Conservation (phyloP, 2,797 vertebrate species). For the Sebastes miniatus region DNA sequence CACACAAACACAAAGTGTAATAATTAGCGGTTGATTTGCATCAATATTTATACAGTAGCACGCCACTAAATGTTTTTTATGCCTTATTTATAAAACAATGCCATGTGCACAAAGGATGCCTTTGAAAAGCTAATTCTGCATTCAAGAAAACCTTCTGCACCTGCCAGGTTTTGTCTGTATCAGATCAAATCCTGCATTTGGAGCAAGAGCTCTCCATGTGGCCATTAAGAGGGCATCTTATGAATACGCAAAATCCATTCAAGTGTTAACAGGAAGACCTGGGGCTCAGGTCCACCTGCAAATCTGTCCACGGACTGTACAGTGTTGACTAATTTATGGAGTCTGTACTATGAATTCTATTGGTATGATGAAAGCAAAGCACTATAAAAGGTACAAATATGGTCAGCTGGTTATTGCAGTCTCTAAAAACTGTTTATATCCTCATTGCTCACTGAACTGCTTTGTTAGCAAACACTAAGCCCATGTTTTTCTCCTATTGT, state of each 20-base stretch:
- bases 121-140: conserved; percentile 53
- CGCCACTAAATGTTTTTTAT: background rate
- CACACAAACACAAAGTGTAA: background rate
- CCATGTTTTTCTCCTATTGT: background rate
- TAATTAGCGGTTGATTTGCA: conserved; percentile 19
- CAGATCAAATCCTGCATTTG: conserved; percentile 32
- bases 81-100: conserved; percentile 54
- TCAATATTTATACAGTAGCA: conserved; percentile 18
- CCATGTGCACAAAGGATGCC: conserved; percentile 22
- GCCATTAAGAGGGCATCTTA: conserved; percentile 16
- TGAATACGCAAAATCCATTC: conserved; percentile 40
- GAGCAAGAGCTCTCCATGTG: conserved; percentile 29
- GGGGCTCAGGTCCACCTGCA: conserved; percentile 4
- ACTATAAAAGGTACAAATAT: background rate
- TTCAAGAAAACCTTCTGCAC: conserved; percentile 61
- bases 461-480: background rate
- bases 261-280: conserved; percentile 4
- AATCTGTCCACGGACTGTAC: background rate
- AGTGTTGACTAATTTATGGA: background rate
- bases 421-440: background rate
- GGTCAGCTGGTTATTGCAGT: background rate
- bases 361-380: background rate
- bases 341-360: background rate
- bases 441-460: background rate
- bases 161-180: conserved; percentile 54